phyloP scores from a whole-genome alignment of 2,113 vertebrate species.

The Gadus chalcogrammus region DNA sequence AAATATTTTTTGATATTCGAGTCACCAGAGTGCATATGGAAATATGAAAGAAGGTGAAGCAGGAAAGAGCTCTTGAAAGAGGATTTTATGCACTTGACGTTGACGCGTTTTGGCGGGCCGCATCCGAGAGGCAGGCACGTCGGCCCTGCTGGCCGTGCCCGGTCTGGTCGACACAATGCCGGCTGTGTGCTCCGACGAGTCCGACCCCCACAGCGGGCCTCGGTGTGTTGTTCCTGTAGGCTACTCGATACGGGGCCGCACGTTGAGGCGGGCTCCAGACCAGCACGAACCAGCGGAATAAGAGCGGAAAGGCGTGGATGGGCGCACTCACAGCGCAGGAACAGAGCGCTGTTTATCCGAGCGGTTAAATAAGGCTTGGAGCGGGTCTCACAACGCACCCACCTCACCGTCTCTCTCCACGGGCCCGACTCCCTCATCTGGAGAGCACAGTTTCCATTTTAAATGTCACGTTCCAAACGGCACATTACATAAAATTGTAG shows the following conservation, averaged over 20 bases:
- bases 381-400: slow-evolving; percentile 40
- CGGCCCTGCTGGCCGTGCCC: slow-evolving; percentile 43
- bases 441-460: slow-evolving; percentile 76
- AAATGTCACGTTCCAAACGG: slow-evolving; percentile 77
- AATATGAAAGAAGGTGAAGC: slow-evolving; percentile 58
- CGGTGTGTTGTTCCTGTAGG: slow-evolving; percentile 71
- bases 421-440: slow-evolving; percentile 73
- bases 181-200: slow-evolving; percentile 52
- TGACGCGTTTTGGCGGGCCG: slow-evolving; percentile 52
- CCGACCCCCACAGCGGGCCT: slow-evolving; percentile 46
- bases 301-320: slow-evolving; percentile 56
- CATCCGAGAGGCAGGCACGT: slow-evolving; percentile 47
- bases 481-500: slow-evolving; percentile 83
- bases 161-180: slow-evolving; percentile 57
- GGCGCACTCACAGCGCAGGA: slow-evolving; percentile 57
- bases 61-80: slow-evolving; percentile 41
- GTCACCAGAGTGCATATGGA: slow-evolving; percentile 51
- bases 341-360: slow-evolving; percentile 75
- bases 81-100: slow-evolving; percentile 50
- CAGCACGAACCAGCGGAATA: slow-evolving; percentile 61
- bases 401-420: slow-evolving; percentile 31
- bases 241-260: slow-evolving; percentile 55
- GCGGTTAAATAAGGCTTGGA: slow-evolving; percentile 72
- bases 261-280: slow-evolving; percentile 42
- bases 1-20: slow-evolving; percentile 63